Conservation (phyloP, 1,140 invertebrate species). For the Drosophila guanche region DNA sequence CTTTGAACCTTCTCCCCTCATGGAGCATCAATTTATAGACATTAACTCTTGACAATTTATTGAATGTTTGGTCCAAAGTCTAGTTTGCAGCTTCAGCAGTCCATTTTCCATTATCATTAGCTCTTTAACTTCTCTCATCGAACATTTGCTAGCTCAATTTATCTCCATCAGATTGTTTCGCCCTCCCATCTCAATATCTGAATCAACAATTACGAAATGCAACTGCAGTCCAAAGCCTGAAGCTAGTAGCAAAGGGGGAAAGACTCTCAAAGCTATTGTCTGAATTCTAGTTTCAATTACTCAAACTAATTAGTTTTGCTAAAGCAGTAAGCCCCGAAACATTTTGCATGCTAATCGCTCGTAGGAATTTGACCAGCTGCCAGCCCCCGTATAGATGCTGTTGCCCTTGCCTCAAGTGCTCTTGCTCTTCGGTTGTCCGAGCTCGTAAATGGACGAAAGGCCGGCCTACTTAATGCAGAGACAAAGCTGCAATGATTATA, state of each 20-base stretch:
- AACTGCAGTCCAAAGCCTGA: constrained; percentile 26
- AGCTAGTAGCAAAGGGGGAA: background rate
- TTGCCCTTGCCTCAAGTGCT: background rate
- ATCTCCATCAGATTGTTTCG: background rate
- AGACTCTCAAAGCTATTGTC: constrained; percentile 12
- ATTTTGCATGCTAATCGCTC: constrained; percentile 71
- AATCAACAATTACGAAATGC: constrained; percentile 30
- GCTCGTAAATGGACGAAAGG: constrained; percentile 23
- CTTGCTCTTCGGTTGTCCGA: too few relatives aligned
- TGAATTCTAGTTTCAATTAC: constrained; percentile 67
- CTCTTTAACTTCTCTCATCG: constrained; percentile 8
- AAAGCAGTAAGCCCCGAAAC: constrained; percentile 67
- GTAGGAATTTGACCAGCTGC: constrained; percentile 61
- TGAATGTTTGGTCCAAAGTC: background rate
- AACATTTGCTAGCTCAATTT: constrained; percentile 34
- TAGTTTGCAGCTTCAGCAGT: background rate
- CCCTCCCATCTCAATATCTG: constrained; percentile 1
- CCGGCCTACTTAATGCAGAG: constrained; percentile 63
- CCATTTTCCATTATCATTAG: constrained; percentile 10
- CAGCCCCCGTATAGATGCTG: constrained; percentile 15
- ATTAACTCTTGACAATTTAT: background rate
- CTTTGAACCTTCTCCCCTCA: too few relatives aligned
- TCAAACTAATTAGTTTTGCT: constrained; percentile 78
- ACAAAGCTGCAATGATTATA: constrained; percentile 33
- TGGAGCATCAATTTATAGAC: too few relatives aligned